Conservation (phyloP, 2,888 invertebrate species). For the Parascotia fuliginaria region DNA sequence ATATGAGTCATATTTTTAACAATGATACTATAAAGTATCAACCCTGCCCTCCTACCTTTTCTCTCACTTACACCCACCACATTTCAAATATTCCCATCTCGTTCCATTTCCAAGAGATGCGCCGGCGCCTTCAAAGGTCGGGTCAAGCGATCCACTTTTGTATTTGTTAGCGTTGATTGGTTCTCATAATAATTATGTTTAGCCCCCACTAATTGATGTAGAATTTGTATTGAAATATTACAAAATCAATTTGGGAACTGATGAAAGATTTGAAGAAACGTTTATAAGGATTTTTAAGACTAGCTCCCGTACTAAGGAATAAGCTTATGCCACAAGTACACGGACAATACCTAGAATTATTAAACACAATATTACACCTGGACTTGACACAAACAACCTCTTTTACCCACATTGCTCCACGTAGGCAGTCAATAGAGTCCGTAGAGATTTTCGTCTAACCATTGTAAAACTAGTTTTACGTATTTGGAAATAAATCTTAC, state of each 20-base stretch:
- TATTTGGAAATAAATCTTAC: no score
- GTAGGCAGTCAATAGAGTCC: no score
- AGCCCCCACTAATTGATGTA: slow-evolving; percentile 79
- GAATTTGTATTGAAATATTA: slow-evolving; percentile 79
- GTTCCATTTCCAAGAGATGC: slow-evolving; percentile 44
- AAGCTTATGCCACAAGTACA: no score
- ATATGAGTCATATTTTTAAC: no score
- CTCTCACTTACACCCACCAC: slow-evolving; percentile 40
- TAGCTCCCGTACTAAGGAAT: no score
- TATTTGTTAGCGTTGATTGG: slow-evolving; percentile 75
- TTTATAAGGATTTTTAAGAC: no score
- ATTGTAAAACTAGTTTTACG: no score
- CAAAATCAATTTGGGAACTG: slow-evolving; percentile 30
- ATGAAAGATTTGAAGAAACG: neutral
- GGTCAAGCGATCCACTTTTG: slow-evolving; percentile 77
- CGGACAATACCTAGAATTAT: no score
- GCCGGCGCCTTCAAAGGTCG: slow-evolving; percentile 79
- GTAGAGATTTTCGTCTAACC: no score
- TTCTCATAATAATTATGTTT: slow-evolving; percentile 81
- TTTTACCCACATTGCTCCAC: no score
- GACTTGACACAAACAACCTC: no score
- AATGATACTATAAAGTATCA: slow-evolving; percentile 9
- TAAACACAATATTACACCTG: no score
- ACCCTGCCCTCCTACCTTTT: slow-evolving; percentile 24
- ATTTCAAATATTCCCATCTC: slow-evolving; percentile 37